phyloP scores from a whole-genome alignment of 2,888 invertebrate genomes.

The Leptopilina syphax region DNA sequence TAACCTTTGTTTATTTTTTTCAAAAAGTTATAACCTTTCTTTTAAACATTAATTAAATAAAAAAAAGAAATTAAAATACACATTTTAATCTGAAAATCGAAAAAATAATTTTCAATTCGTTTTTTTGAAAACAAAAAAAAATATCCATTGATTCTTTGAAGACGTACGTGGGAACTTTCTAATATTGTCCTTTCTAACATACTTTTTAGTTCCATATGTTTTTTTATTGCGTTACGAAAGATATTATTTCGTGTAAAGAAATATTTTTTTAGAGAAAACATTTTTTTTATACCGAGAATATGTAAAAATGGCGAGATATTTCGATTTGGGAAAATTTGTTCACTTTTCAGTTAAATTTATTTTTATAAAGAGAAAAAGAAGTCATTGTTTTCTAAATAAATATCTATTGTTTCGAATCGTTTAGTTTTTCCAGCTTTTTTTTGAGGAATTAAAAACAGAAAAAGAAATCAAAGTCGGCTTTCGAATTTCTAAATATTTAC shows the following conservation, averaged over 20 bases:
- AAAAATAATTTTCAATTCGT: not conserved
- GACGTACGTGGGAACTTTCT: not conserved
- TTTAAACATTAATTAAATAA: not conserved
- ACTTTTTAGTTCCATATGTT: slow-evolving; percentile 13
- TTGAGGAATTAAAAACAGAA: too few relatives aligned
- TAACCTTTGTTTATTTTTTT: not conserved
- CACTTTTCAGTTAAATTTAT: too few relatives aligned
- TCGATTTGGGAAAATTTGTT: too few relatives aligned
- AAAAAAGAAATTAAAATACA: too few relatives aligned
- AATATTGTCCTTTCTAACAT: slow-evolving; percentile 14
- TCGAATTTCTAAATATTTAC: too few relatives aligned
- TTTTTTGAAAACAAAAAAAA: not conserved
- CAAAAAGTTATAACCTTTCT: not conserved
- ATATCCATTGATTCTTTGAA: not conserved
- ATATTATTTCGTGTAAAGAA: not conserved
- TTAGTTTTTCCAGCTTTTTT: too few relatives aligned
- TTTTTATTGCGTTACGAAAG: not conserved
- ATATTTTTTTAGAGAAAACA: not conserved
- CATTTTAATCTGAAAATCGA: not conserved
- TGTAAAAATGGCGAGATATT: too few relatives aligned
- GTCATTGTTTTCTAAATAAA: too few relatives aligned
- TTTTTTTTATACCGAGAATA: too few relatives aligned
- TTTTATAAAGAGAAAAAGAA: too few relatives aligned
- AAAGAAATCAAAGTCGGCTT: too few relatives aligned
- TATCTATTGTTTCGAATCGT: too few relatives aligned